These are phyloP conservation scores for Hirtodrosophila duncani DNA, from an alignment of 2,888 invertebrate genomes.

Conservation along the genomic window DNA sequence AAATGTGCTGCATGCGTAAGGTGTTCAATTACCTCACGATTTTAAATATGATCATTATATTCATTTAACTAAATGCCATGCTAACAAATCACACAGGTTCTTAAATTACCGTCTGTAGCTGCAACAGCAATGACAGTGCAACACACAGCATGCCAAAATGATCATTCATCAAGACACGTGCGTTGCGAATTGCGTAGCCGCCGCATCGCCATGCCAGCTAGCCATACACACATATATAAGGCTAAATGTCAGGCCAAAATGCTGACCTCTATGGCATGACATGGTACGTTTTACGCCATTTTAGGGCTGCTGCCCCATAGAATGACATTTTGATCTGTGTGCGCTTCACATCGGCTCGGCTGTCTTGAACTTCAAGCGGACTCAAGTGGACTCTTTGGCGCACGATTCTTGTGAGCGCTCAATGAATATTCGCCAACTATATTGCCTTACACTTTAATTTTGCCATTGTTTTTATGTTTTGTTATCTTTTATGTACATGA, in stretches of 20 bases:
- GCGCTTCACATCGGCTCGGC: slow-evolving; percentile 2
- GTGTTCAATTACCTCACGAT: slow-evolving; percentile 49
- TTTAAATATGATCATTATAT: slow-evolving; percentile 55
- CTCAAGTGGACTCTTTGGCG: too few species aligned
- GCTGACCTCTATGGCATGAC: slow-evolving; percentile 62
- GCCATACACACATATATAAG: slow-evolving; percentile 34
- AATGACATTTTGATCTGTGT: slow-evolving; percentile 49
- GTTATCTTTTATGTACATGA: too few species aligned
- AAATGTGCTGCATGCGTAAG: slow-evolving; percentile 41
- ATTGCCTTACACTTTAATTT: too few species aligned
- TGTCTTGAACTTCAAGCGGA: too few species aligned
- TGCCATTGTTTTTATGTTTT: too few species aligned
- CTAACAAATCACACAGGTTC: slow-evolving; percentile 31
- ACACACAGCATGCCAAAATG: slow-evolving; percentile 12
- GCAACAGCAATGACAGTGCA: slow-evolving; percentile 5
- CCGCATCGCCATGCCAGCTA: slow-evolving; percentile 6
- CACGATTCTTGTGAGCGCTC: too few species aligned
- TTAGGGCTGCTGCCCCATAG: slow-evolving; percentile 55
- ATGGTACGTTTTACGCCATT: slow-evolving; percentile 52
- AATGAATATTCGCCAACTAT: too few species aligned
- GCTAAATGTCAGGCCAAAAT: slow-evolving; percentile 57
- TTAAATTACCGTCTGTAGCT: slow-evolving; percentile 44
- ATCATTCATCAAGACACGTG: slow-evolving; percentile 59
- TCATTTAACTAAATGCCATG: slow-evolving; percentile 57
- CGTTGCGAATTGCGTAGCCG: slow-evolving; percentile 61